Evolutionary conservation across 1,140 invertebrate genomes (phyloP), one percentile per base, ranked within the genome.

Genomic region (Gryllus bimaculatus): DNA sequence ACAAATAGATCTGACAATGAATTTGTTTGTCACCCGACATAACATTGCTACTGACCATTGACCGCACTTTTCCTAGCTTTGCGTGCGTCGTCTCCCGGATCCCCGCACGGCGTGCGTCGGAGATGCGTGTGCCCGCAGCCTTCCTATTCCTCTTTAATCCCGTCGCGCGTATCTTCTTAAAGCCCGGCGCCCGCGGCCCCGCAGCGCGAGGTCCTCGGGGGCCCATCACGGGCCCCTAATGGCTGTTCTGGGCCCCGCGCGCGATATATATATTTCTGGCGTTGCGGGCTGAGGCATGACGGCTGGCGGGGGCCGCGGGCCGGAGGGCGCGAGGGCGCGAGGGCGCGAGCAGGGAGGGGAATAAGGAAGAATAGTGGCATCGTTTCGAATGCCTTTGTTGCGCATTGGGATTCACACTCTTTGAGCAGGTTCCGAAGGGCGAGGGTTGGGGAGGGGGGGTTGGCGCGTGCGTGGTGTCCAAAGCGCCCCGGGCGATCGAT

Each of bases 221-320:
- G 8, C 18, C 78, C 78, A 79, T 79, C 78, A 75, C 47, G 18
- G 20, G 21, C 78, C 78, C 78, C 78, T 75, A 79, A 79, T 79
- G 78, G 73, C 47, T 79, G 74, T 75, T 75, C 74, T 74, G 78
- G 78, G 78, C 47, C 26, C 7, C 18, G 73, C 39, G 73, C 77
- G 48, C n/a, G 39, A 77, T 77, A 54, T 77, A 75, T 78, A n/a
- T 78, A 74, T 78, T 74, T 78, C 78, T 10, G 10, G 54, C 1
- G 54, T 18, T 66, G 10, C 54, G 10, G 54, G 54, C 54, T 18
- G 10, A 66, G 73, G 10, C 7, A 20, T 47, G 74, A 73, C 73
- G 78, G 48, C 18, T 48, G 18, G 73, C 18, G n/a, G n/a, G 47
- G 21, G 47, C 26, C 26, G 26, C 26, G 26, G 1, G 26, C 5